Base-by-base conservation (phyloP, 2,888 invertebrate genomes). In the Megaustenia siamemsis region DNA sequence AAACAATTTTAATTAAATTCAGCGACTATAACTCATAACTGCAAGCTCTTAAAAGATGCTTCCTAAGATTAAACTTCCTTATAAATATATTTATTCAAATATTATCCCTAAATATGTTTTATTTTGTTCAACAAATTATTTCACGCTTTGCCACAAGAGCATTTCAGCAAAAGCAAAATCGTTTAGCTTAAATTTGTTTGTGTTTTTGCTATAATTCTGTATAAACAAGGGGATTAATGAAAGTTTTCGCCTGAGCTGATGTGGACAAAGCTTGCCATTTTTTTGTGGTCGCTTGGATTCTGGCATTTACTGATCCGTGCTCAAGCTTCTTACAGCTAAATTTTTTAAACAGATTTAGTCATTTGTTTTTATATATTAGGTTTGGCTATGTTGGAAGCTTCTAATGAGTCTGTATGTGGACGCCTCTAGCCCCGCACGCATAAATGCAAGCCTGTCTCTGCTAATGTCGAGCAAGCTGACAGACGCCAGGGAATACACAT, bases 141-240 rank as follows among this genome's bases (percentile, higher is more conserved):
- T 69, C 4, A 69, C 24, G 24, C 40, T 40, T 69, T 38, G 69
- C 10, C 69, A 38, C 21, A 40, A 40, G 3, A 69, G 38, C 12
- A 69, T 40, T 12, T 69, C 38, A 69, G 24, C 18, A 69, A 6
- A 56, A 56, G 21, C 56, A 21, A 18, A 66, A 32, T 66, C 12
- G 35, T 10, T 28, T 38, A 40, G 12, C 38, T 68, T 68, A n/a
- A 24, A 38, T 18, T 38, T 35, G 32, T 35, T 69, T 40, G 24
- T 24, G 12, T 35, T 45, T 10, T 35, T 43, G 24, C 45, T 18
- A 43, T 28, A 73, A 63, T 45, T 32, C 49, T 73, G 45, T 45
- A n/a, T 43, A 45, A 73, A 73, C n/a, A 73, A 73, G 71, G 45
- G 45, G 45, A 73, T 73, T 73, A 45, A 15, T 2, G 71, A n/a